Evolutionary conservation across 2,888 invertebrate genomes (phyloP).

Genomic region (Drosophila glabriapex): DNA sequence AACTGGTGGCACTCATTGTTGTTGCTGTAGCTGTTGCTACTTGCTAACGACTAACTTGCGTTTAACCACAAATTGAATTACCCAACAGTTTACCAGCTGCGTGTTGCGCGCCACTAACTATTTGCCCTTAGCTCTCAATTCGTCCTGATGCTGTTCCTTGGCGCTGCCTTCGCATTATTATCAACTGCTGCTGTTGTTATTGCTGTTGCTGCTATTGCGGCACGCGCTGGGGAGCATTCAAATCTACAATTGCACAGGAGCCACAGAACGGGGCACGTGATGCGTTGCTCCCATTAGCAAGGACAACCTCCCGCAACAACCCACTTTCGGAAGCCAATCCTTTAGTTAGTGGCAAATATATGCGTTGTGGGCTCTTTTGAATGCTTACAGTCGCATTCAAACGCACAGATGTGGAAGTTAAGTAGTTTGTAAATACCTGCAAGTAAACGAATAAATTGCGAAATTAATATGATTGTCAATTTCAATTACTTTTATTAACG

Average conservation of each 20-base stretch:
- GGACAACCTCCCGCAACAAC: neutral
- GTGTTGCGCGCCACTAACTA: constrained; percentile 46
- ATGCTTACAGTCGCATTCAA: constrained; percentile 15
- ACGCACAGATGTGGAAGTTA: neutral
- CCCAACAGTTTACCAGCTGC: constrained; percentile 74
- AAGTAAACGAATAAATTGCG: constrained; percentile 22
- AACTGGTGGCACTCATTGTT: constrained; percentile 31
- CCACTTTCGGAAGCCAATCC: neutral
- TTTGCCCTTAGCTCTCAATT: constrained; percentile 15
- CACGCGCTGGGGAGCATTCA: constrained; percentile 52
- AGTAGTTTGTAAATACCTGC: constrained; percentile 44
- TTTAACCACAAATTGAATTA: constrained; percentile 81
- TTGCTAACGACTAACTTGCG: constrained; percentile 68
- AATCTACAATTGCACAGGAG: constrained; percentile 45
- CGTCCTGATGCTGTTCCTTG: neutral
- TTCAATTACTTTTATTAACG: neutral
- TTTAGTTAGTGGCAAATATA: constrained; percentile 26
- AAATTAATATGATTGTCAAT: neutral
- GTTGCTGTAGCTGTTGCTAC: constrained; percentile 24
- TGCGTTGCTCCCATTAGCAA: constrained; percentile 16
- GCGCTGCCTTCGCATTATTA: constrained; percentile 39
- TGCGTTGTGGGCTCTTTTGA: constrained; percentile 17
- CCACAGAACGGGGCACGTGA: constrained; percentile 26
- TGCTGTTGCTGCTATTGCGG: constrained; percentile 10
- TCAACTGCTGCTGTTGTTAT: constrained; percentile 37